Conservation (phyloP, 2,113 vertebrate species). For the Salminus brasiliensis region DNA sequence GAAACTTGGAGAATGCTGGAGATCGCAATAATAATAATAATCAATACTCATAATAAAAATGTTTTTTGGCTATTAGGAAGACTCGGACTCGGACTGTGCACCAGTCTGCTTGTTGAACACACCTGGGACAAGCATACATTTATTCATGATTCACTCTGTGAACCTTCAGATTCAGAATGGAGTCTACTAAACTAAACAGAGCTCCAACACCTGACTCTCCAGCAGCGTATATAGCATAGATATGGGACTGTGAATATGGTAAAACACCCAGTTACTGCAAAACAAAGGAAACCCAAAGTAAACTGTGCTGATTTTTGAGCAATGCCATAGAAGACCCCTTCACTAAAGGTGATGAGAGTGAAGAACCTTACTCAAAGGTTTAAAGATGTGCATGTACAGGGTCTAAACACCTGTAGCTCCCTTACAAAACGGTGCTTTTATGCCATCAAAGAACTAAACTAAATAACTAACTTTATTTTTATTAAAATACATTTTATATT, state of each 20-base stretch:
- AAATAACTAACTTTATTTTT: no score
- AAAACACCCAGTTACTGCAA: not conserved
- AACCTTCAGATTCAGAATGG: conserved; percentile 26
- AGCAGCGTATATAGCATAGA: not conserved
- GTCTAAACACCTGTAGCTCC: no score
- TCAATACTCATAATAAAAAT: not conserved
- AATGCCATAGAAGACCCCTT: no score
- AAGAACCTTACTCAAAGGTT: no score
- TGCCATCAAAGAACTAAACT: no score
- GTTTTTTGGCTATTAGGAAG: conserved; percentile 24
- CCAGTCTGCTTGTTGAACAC: conserved; percentile 54
- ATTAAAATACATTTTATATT: no score
- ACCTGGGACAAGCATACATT: conserved; percentile 23
- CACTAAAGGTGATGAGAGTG: no score
- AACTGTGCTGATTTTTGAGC: no score
- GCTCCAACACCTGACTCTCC: conserved; percentile 9
- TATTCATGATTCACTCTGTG: conserved; percentile 32
- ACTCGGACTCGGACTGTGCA: conserved; percentile 18
- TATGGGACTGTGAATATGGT: no score
- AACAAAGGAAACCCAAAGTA: no score
- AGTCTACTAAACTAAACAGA: conserved; percentile 19
- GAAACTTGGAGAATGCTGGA: not conserved
- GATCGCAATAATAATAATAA: not conserved
- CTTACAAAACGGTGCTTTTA: no score
- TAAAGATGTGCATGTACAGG: no score